Percentiles rank a stretch among this genome's conserved stretches.
Conservation (phyloP, 2,113 vertebrate genomes). For the Scortum barcoo region DNA sequence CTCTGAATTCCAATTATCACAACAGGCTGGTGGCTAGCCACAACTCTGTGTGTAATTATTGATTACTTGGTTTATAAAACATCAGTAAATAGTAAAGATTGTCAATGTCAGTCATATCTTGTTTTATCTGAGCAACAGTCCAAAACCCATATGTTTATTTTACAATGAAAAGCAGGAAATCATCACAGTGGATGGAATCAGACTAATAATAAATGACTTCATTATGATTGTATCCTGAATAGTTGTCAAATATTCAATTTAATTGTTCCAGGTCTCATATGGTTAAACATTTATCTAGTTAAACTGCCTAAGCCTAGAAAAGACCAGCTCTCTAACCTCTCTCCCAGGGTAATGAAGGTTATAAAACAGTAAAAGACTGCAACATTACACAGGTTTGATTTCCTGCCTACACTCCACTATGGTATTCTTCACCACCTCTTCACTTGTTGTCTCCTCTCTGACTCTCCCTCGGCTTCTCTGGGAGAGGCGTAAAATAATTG, state of each 20-base stretch:
- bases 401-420: background rate
- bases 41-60: no score
- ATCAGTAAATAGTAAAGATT: no score
- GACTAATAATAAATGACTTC: no score
- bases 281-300: background rate
- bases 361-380: background rate
- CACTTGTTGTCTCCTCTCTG: background rate
- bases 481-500: constrained; percentile 28
- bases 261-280: background rate
- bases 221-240: no score
- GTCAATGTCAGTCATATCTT: no score
- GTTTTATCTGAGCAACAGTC: no score
- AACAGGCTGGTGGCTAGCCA: no score
- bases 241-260: no score
- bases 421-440: background rate
- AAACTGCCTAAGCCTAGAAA: background rate
- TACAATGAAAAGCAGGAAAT: background rate
- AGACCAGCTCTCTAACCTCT: background rate
- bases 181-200: background rate
- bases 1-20: no score
- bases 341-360: background rate
- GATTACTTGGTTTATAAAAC: background rate
- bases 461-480: constrained; percentile 3
- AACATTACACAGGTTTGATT: background rate
- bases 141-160: no score